Percentiles rank a stretch among this genome's conserved stretches.
Evolutionary conservation across 2,888 invertebrate species (phyloP).

Genomic region (Liopterus haemorrhoidalis): DNA sequence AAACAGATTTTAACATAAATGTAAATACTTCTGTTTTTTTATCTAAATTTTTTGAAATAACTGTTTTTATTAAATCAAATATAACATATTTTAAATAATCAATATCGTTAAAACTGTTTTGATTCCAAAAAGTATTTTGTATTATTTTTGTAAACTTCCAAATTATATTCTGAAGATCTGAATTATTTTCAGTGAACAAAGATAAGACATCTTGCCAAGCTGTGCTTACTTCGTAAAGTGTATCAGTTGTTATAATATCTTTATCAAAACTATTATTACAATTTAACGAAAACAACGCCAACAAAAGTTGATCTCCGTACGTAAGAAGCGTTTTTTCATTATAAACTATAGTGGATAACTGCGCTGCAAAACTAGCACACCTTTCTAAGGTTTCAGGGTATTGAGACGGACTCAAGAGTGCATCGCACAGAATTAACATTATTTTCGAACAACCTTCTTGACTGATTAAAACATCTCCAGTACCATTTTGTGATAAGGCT

Average conservation of each 20-base stretch:
- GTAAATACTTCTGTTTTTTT: conserved; percentile 33
- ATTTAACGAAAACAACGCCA: conserved; percentile 48
- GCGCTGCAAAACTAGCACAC: conserved; percentile 50
- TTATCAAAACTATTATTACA: conserved; percentile 41
- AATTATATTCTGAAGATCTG: conserved; percentile 37
- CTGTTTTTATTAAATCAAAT: conserved; percentile 35
- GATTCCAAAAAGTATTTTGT: conserved; percentile 37
- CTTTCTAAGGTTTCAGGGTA: conserved; percentile 44
- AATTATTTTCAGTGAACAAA: conserved; percentile 31
- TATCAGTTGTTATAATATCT: conserved; percentile 46
- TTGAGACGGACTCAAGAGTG: conserved; percentile 37
- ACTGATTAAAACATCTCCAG: conserved; percentile 47
- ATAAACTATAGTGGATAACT: conserved; percentile 50
- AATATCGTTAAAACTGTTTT: conserved; percentile 16
- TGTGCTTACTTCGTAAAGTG: conserved; percentile 52
- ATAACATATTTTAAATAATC: conserved; percentile 33
- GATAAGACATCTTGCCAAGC: conserved; percentile 55
- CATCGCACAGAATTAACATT: conserved; percentile 42
- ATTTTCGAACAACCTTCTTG: conserved; percentile 43
- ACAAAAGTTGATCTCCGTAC: conserved; percentile 45
- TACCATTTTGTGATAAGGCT: conserved; percentile 41
- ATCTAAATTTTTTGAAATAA: conserved; percentile 24
- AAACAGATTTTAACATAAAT: conserved; percentile 32
- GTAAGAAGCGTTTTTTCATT: conserved; percentile 43
- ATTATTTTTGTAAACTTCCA: conserved; percentile 39